Percentiles rank a stretch among this genome's conserved stretches.
Evolutionary conservation across 1,140 invertebrate species (phyloP).

Genomic region (Drosophila santomea): DNA sequence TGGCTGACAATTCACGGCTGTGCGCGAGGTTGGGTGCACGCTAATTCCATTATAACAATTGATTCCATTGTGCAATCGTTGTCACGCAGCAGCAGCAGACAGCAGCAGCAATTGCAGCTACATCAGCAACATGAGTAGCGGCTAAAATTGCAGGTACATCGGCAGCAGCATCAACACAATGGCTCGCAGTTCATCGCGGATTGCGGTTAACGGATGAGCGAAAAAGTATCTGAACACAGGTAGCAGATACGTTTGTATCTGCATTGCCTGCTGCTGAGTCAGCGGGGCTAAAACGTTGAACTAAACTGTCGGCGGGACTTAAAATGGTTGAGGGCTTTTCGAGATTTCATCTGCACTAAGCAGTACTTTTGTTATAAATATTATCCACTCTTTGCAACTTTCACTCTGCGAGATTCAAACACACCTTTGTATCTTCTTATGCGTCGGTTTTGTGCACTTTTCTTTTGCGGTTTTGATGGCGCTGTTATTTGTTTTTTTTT

Average conservation of each 20-base stretch:
- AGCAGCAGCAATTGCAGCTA: slow-evolving; percentile 22
- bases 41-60: slow-evolving; percentile 84
- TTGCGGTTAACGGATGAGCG: slow-evolving; percentile 63
- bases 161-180: slow-evolving; percentile 31
- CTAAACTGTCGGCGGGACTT: slow-evolving; percentile 16
- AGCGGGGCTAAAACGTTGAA: slow-evolving; percentile 20
- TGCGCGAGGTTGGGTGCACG: slow-evolving; percentile 43
- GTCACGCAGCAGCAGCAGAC: slow-evolving; percentile 62
- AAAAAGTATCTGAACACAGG: slow-evolving; percentile 43
- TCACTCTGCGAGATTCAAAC: slow-evolving; percentile 52
- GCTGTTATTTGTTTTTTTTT: neutral
- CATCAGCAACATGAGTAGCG: slow-evolving; percentile 17
- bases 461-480: slow-evolving; percentile 11
- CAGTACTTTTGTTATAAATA: slow-evolving; percentile 8
- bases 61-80: slow-evolving; percentile 83
- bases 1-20: slow-evolving; percentile 32
- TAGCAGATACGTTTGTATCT: slow-evolving; percentile 51
- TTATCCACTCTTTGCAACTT: slow-evolving; percentile 48
- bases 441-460: slow-evolving; percentile 46
- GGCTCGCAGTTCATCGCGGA: slow-evolving; percentile 50
- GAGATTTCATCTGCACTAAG: slow-evolving; percentile 31
- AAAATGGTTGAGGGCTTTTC: no score
- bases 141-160: slow-evolving; percentile 23
- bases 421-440: slow-evolving; percentile 64
- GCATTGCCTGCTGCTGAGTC: slow-evolving; percentile 60